A percentile compares a stretch with the other conserved stretches of the same genome.
Conservation (phyloP, 1,140 invertebrate species). For the Atta colombica region DNA sequence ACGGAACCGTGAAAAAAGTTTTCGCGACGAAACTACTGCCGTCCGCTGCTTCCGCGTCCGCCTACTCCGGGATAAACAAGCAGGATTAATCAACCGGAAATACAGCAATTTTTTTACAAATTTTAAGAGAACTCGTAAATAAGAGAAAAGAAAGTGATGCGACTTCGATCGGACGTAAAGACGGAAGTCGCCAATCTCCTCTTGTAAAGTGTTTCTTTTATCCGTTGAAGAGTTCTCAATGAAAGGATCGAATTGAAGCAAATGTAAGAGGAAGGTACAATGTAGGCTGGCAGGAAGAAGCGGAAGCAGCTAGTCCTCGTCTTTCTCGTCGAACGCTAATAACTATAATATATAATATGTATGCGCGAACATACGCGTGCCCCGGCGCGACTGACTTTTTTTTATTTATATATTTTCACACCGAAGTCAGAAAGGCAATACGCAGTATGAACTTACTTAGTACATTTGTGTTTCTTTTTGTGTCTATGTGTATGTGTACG, state of each 20-base stretch:
- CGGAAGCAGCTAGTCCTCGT: slow-evolving; percentile 56
- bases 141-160: not conserved
- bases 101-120: not conserved
- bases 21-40: slow-evolving; percentile 43
- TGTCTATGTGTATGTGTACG: slow-evolving; percentile 83
- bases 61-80: not conserved
- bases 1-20: slow-evolving; percentile 72
- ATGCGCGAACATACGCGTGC: slow-evolving; percentile 74
- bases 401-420: slow-evolving; percentile 86
- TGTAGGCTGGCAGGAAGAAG: slow-evolving; percentile 33
- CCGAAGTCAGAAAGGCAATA: slow-evolving; percentile 87
- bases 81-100: not conserved
- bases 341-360: slow-evolving; percentile 68
- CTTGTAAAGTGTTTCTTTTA: slow-evolving; percentile 26
- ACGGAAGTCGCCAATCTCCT: slow-evolving; percentile 17
- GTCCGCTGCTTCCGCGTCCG: slow-evolving; percentile 57
- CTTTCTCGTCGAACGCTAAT: slow-evolving; percentile 59
- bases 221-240: slow-evolving; percentile 21
- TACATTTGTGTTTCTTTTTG: slow-evolving; percentile 78
- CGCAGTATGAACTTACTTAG: slow-evolving; percentile 87
- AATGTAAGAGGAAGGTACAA: not conserved
- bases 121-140: slow-evolving; percentile 4
- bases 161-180: slow-evolving; percentile 3
- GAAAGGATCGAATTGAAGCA: not conserved
- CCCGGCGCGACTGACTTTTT: slow-evolving; percentile 80